Percentiles rank a stretch among this genome's conserved stretches.
Conservation (phyloP, 1,140 invertebrate species). For the Nilaparvata lugens region DNA sequence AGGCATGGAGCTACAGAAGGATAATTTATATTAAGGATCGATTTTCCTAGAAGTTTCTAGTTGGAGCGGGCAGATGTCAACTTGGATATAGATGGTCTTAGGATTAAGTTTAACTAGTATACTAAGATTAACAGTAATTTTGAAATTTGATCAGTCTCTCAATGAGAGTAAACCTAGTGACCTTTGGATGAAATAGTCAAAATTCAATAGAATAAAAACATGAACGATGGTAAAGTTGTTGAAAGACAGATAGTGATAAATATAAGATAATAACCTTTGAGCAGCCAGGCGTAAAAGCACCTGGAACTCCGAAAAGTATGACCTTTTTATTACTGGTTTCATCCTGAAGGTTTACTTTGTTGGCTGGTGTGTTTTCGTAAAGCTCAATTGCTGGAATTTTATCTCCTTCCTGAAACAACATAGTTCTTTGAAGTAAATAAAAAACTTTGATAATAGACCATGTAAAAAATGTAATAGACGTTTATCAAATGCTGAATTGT, state of each 20-base stretch:
- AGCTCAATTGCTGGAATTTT: slow-evolving; percentile 68
- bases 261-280: slow-evolving; percentile 52
- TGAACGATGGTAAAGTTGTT: background rate
- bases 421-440: background rate
- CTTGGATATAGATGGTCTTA: too few relatives aligned
- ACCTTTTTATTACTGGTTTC: slow-evolving; percentile 71
- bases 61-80: too few relatives aligned
- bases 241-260: background rate
- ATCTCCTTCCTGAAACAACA: slow-evolving; percentile 63
- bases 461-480: background rate
- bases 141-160: too few relatives aligned
- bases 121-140: too few relatives aligned
- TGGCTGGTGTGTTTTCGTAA: slow-evolving; percentile 74
- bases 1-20: too few relatives aligned
- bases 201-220: background rate
- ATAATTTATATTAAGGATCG: too few relatives aligned
- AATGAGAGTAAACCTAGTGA: too few relatives aligned
- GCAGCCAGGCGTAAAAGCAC: slow-evolving; percentile 93
- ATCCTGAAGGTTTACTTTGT: slow-evolving; percentile 71
- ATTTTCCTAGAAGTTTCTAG: too few relatives aligned
- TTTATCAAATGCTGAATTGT: background rate
- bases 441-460: background rate
- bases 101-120: too few relatives aligned
- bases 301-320: slow-evolving; percentile 84
- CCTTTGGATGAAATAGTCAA: background rate